A percentile compares a stretch with the other conserved stretches of the same genome.
Conservation (phyloP, 2,888 invertebrate species). For the Leistus spinibarbis region DNA sequence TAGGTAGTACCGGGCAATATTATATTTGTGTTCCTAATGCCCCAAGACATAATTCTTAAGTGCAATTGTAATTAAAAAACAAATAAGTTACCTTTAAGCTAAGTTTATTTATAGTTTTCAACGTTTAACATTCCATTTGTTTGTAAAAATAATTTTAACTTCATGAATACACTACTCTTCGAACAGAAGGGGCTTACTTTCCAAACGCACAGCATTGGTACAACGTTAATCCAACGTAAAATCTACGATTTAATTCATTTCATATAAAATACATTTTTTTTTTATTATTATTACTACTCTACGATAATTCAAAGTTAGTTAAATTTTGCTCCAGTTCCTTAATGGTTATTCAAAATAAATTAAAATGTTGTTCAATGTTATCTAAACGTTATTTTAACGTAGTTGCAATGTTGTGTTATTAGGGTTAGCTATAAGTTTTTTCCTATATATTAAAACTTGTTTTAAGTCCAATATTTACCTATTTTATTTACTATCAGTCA, state of each 20-base stretch:
- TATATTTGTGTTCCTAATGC: slow-evolving; percentile 28
- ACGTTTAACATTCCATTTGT: background rate
- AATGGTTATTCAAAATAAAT: no score
- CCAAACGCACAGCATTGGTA: background rate
- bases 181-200: background rate
- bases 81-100: slow-evolving; percentile 29
- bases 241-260: background rate
- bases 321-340: no score
- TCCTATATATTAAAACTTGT: slow-evolving; percentile 22
- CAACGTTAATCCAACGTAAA: slow-evolving; percentile 6
- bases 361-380: background rate
- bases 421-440: slow-evolving; percentile 11
- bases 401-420: background rate
- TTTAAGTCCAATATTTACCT: background rate
- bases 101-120: slow-evolving; percentile 25
- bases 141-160: background rate
- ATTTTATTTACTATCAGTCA: slow-evolving; percentile 29
- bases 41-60: slow-evolving; percentile 27
- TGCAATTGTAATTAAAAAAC: slow-evolving; percentile 23
- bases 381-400: background rate
- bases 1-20: background rate
- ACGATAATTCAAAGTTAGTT: no score
- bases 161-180: background rate
- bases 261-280: no score
- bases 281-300: no score